Base-by-base conservation (phyloP, 2,888 invertebrate species). In the Slavum lentiscoides region DNA sequence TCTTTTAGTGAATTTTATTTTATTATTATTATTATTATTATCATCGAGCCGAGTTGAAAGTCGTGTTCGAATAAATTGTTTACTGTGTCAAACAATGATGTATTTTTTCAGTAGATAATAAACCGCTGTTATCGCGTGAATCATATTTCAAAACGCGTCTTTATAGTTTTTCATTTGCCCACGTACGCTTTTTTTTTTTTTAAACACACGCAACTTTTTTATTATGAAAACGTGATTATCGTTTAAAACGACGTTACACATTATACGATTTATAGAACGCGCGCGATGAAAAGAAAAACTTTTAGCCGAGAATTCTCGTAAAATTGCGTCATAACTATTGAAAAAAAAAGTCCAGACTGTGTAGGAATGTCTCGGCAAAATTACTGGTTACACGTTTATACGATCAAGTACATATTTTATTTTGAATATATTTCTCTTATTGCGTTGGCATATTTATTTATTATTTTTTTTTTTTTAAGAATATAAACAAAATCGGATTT, bases 221-320 rank as follows among this genome's bases (percentile, higher is more conserved):
- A 66, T 74, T 21, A 37, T 6, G 0, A 39, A 55, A 74, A 66
- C 74, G 74, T 66, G 66, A 74, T 55, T 21, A 7, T 23, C 55
- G 19, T 58, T 13, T 23, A 66, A 64, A 17, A 66, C n/a, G 21
- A 21, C 53, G 15, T 37, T 19, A 15, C n/a, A 37, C 39, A 7
- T 39, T 39, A 39, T 11, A 4, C 1, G 21, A 49, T 49, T 49
- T 70, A 7, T 7, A 39, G 8, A 58, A 30, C n/a, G 30, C 30
- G 30, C 30, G 23, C 7, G 68, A 23, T n/a, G 8, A 61, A 21
- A 21, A 9, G 8, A 13, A 59, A 59, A 39, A 70, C 37, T 55
- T 11, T 70, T 17, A 9, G 13, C 15, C 7, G n/a, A 21, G 30
- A 9, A 30, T 30, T 53, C 9, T 37, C 55, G 15, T 53, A 13